Base-by-base conservation (phyloP, 1,140 invertebrate genomes). In the Thaumetopoea pityocampa region DNA sequence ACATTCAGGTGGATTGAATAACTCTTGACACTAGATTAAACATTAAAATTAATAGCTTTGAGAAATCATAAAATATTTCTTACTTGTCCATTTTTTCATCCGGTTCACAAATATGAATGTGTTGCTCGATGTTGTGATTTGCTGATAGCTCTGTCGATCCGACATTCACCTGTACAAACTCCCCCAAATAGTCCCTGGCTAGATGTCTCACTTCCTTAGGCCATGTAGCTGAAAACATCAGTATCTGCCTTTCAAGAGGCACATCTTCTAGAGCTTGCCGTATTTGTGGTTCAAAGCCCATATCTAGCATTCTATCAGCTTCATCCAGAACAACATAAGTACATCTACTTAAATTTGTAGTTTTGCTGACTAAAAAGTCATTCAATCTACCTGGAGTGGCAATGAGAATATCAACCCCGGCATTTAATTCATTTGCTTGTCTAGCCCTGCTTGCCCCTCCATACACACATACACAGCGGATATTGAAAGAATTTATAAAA, bases 221-320 rank as follows among this genome's bases (percentile, higher is more conserved):
- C 93, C 93, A 94, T 1, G 93, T 94, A n/a, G 93, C 92, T 57
- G 90, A 92, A 86, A 92, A 94, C 81, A 85, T 85, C 28, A 82
- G 51, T 35, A 82, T 85, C 45, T 85, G 81, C 30, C 78, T 78
- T 19, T 85, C 78, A 14, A 64, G 29, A 4, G 78, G 78, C 3
- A 84, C 92, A 52, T 94, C 89, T 72, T 97, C 92, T 9, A 98
- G 92, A 56, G 98, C 97, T 49, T 93, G 88, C 53, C 96, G 88
- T 60, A 98, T 98, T 84, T 98, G 96, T 8, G 96, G 94, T 74
- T 98, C 97, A 85, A 99, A 99, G 73, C 97, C 97, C 96, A 98
- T 98, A 78, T 98, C 96, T 67, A 98, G 88, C 96, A 98, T 98
- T 55, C 96, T 89, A 78, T 94, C 92, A 17, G 92, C 92, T 78